phyloP scores from a whole-genome alignment of 2,888 invertebrate genomes.

The Dioctria rufipes region DNA sequence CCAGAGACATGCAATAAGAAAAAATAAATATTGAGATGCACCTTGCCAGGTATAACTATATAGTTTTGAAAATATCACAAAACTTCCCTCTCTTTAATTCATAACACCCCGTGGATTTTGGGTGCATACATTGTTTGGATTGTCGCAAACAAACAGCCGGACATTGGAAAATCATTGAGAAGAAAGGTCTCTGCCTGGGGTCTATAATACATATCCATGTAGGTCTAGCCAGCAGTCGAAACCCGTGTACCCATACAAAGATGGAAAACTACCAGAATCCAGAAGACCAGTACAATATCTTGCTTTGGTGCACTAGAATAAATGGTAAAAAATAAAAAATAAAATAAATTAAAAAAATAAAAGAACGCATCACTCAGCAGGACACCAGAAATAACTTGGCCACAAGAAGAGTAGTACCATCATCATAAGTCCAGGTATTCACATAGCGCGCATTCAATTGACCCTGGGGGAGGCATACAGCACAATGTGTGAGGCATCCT shows the following conservation, averaged over 20 bases:
- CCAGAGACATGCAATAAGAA: conserved; percentile 21
- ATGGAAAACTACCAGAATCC: conserved; percentile 40
- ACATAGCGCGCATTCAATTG: conserved; percentile 5
- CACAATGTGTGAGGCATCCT: conserved; percentile 39
- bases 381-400: conserved; percentile 47
- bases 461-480: conserved; percentile 35
- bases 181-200: conserved; percentile 4
- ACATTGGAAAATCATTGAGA: conserved; percentile 46
- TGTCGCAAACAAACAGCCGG: conserved; percentile 11
- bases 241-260: conserved; percentile 38
- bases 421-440: conserved; percentile 4
- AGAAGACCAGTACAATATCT: conserved; percentile 40
- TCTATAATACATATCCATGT: no score
- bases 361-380: conserved; percentile 52
- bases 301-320: conserved; percentile 32
- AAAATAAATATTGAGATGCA: conserved; percentile 46
- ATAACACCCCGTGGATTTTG: conserved; percentile 50
- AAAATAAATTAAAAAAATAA: no score
- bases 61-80: background rate
- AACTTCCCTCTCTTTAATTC: conserved; percentile 38
- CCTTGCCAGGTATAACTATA: conserved; percentile 48
- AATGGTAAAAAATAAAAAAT: conserved; percentile 23
- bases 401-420: background rate
- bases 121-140: conserved; percentile 26
- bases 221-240: background rate